Base-by-base conservation (phyloP, 2,113 vertebrate genomes). In the Todiramphus chloris region DNA sequence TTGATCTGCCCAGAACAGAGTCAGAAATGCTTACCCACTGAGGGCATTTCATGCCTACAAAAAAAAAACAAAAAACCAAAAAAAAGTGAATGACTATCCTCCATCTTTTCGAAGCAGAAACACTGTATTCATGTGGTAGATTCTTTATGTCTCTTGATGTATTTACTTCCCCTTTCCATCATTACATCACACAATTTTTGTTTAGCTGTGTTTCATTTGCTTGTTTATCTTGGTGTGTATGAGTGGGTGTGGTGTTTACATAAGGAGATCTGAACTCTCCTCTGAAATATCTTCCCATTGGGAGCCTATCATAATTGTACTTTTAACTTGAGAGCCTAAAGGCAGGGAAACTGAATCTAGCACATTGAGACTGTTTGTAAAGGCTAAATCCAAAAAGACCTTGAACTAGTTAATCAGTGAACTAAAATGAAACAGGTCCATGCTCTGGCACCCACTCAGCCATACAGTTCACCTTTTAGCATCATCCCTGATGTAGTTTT, bases 121-220 rank as follows among this genome's bases (percentile, higher is more conserved):
- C 0, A 0, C 9, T 79, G 30, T 62, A 55, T 90, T 75, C 75
- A 23, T 78, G 78, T 67, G 28, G 16, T 50, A 76, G 58, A 46
- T 86, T 90, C 13, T 80, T 72, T 39, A 33, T 46, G 9, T 33
- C 23, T 93, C 39, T 68, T 66, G 7, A 24, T 66, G 33, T 19
- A 89, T 92, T 77, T 62, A 39, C 31, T 83, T 19, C 6, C n/a
- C 6, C 16, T 89, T 89, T 25, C 19, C n/a, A 74, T 81, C 59
- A 69, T 50, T 53, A 24, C 4, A 37, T 80, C 35, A 94, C 51
- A 69, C 0, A 15, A 19, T 63, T 87, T 76, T 95, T 80, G 4
- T 83, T 87, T 91, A 56, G 16, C 24, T 93, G 35, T 28, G 41
- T 28, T 92, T 95, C 85, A 28, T 89, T 73, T 89, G 17, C 35